Conservation (phyloP, 2,797 vertebrate genomes). For the Peromyscus attwateri region DNA sequence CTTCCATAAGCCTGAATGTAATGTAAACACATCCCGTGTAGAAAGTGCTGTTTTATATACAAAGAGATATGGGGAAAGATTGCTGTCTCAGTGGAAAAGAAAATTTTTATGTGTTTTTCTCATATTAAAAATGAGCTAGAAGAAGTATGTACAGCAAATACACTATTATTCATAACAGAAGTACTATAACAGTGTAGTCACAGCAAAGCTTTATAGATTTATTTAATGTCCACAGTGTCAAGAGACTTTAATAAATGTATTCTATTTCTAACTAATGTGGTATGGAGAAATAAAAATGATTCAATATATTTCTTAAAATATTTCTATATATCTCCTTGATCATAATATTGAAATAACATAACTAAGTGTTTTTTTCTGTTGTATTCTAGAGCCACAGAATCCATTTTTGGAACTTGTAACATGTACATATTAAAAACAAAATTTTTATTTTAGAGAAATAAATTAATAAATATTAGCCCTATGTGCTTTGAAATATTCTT, state of each 20-base stretch:
- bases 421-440: constrained; percentile 52
- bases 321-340: constrained; percentile 72
- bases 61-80: constrained; percentile 6
- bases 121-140: constrained; percentile 29
- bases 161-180: constrained; percentile 73
- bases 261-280: constrained; percentile 75
- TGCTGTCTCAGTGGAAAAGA: constrained; percentile 14
- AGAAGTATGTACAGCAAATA: constrained; percentile 73
- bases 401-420: constrained; percentile 68
- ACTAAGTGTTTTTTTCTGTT: constrained; percentile 70
- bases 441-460: constrained; percentile 50
- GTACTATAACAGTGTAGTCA: constrained; percentile 59
- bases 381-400: constrained; percentile 53
- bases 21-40: neutral
- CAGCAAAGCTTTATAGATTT: constrained; percentile 66
- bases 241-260: constrained; percentile 68
- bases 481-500: constrained; percentile 31
- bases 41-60: constrained; percentile 18
- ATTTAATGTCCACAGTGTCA: constrained; percentile 69
- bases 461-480: constrained; percentile 36
- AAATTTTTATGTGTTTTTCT: constrained; percentile 54
- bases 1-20: neutral
- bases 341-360: constrained; percentile 67
- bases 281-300: constrained; percentile 72
- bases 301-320: constrained; percentile 80